Conservation (phyloP, 2,113 vertebrate genomes). For the Muntiacus muntjak region DNA sequence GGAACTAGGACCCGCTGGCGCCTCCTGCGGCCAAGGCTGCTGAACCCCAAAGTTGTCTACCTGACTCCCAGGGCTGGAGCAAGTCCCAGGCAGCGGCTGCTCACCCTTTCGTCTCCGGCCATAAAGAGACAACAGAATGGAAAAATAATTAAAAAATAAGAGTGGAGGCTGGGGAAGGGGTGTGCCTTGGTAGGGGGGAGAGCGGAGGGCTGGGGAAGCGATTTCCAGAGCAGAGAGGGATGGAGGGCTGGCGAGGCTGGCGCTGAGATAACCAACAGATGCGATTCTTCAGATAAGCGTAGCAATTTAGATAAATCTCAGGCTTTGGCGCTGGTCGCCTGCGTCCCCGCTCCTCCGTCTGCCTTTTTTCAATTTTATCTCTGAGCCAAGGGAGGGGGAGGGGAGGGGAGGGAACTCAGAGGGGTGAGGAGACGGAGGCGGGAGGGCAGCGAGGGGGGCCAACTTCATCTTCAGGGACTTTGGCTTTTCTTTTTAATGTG, state of each 20-base stretch:
- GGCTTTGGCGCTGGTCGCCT: constrained; percentile 86
- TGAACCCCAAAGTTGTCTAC: background rate
- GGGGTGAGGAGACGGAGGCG: background rate
- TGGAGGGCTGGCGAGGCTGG: constrained; percentile 64
- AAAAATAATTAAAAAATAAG: constrained; percentile 81
- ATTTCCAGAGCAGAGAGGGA: constrained; percentile 62
- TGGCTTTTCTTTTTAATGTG: constrained; percentile 91
- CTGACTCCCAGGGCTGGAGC: background rate
- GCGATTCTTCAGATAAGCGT: constrained; percentile 95
- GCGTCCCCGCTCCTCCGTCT: constrained; percentile 77
- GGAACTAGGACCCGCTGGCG: background rate
- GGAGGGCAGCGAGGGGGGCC: constrained; percentile 47
- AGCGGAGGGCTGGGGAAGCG: background rate
- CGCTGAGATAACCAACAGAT: constrained; percentile 91
- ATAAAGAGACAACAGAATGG: constrained; percentile 65
- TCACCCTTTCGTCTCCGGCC: constrained; percentile 46
- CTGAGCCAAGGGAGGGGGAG: constrained; percentile 82
- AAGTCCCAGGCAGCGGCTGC: background rate
- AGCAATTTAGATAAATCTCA: constrained; percentile 96
- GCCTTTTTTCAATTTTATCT: constrained; percentile 93
- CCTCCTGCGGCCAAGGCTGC: background rate
- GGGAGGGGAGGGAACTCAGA: constrained; percentile 36
- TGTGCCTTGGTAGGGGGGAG: background rate
- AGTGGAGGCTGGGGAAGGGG: constrained; percentile 15
- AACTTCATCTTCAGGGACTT: constrained; percentile 91